Percentiles rank a stretch among this genome's conserved stretches.
Evolutionary conservation across 2,113 vertebrate genomes (phyloP).

Genomic region (Neotragus moschatus): DNA sequence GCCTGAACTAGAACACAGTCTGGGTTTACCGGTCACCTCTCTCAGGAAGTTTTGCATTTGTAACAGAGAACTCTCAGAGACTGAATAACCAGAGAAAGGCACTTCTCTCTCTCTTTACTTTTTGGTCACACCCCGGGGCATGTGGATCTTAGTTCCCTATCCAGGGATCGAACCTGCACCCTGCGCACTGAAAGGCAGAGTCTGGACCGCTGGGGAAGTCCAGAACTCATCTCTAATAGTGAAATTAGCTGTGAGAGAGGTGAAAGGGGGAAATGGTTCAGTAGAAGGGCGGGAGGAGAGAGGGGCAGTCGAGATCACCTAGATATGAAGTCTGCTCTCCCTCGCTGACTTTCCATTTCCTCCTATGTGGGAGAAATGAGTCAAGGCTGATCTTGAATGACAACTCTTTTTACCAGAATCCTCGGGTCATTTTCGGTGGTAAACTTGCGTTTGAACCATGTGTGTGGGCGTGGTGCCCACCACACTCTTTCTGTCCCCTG

Average conservation of each 20-base stretch:
- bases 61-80: not conserved
- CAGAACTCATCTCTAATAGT: not conserved
- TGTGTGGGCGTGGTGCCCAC: too few species aligned
- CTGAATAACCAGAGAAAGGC: not conserved
- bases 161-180: not conserved
- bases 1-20: not conserved
- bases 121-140: not conserved
- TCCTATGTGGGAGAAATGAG: not conserved
- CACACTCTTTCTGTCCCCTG: rapidly evolving
- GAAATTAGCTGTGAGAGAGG: not conserved
- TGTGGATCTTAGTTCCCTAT: not conserved
- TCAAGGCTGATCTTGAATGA: not conserved
- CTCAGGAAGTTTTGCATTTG: not conserved
- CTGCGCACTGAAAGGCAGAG: not conserved
- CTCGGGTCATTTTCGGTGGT: not conserved
- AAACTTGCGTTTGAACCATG: not conserved
- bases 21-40: not conserved
- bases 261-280: not conserved
- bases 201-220: not conserved
- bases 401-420: not conserved
- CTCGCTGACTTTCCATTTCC: not conserved
- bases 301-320: not conserved
- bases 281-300: not conserved
- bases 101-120: not conserved
- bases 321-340: not conserved